These are phyloP conservation scores for Uropsilus gracilis DNA, from an alignment of 2,113 vertebrate genomes.

Conservation along the genomic window DNA sequence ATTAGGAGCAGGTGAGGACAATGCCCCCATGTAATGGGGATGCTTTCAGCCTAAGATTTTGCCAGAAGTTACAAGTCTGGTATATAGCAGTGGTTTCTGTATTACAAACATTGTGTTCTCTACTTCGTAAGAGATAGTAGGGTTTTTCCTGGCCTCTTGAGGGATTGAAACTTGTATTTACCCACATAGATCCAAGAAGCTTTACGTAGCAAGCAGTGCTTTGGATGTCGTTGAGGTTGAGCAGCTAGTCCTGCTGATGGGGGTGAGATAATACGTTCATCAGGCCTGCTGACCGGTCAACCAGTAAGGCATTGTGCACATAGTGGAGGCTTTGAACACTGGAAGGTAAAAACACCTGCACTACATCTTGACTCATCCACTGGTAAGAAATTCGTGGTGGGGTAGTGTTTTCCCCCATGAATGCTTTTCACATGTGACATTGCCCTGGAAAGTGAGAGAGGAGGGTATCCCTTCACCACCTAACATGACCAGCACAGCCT, in stretches of 20 bases:
- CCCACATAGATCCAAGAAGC: neutral
- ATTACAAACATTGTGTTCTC: neutral
- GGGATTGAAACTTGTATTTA: neutral
- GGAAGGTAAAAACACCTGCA: neutral
- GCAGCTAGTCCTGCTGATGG: neutral
- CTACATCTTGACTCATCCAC: neutral
- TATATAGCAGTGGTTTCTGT: neutral
- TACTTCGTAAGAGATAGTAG: neutral
- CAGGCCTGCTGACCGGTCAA: neutral
- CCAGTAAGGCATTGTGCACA: neutral
- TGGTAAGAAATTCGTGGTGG: neutral
- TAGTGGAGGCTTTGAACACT: neutral
- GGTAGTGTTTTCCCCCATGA: neutral
- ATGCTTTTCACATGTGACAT: neutral
- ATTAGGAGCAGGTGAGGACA: neutral
- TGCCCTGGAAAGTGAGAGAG: neutral
- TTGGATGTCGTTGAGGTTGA: neutral
- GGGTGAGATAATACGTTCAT: neutral
- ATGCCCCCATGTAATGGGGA: neutral
- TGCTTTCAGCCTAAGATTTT: slow-evolving; percentile 9
- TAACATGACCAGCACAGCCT: neutral
- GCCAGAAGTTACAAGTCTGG: neutral
- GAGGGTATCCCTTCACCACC: neutral
- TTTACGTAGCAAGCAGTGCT: neutral
- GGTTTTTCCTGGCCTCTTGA: neutral